Evolutionary conservation across 2,113 vertebrate species (phyloP).

Genomic region (Neodontobutis hainanensis): DNA sequence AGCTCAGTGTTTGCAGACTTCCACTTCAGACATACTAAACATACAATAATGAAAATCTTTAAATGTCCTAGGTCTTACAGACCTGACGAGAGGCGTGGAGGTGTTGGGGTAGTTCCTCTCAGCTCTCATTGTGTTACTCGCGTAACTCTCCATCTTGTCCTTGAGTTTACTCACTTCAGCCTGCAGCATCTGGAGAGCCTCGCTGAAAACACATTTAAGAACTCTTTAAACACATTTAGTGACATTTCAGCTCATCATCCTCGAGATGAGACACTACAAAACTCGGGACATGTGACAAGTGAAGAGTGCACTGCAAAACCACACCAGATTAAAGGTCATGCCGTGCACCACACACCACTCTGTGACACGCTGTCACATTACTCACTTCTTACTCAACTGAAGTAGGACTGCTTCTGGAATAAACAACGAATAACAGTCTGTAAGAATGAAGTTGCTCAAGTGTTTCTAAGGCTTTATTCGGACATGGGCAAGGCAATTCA

Average conservation of each 20-base stretch:
- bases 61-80: not conserved
- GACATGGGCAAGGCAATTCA: no score
- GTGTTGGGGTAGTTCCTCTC: slow-evolving; percentile 6
- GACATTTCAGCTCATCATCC: not conserved
- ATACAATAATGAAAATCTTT: no score
- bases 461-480: no score
- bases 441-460: no score
- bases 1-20: no score
- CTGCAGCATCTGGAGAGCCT: slow-evolving; percentile 81
- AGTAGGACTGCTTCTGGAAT: not conserved
- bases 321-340: not conserved
- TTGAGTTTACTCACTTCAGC: slow-evolving; percentile 80
- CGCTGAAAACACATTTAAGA: slow-evolving; percentile 64
- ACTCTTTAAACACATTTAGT: not conserved
- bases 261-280: not conserved
- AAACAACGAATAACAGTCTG: no score
- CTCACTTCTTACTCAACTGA: not conserved
- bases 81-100: slow-evolving; percentile 62
- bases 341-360: no score
- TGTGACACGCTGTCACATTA: not conserved
- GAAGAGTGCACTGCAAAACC: not conserved
- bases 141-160: slow-evolving; percentile 75
- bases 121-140: slow-evolving; percentile 45
- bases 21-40: no score
- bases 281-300: not conserved